phyloP scores from a whole-genome alignment of 2,113 vertebrate species.

The Panurus biarmicus region DNA sequence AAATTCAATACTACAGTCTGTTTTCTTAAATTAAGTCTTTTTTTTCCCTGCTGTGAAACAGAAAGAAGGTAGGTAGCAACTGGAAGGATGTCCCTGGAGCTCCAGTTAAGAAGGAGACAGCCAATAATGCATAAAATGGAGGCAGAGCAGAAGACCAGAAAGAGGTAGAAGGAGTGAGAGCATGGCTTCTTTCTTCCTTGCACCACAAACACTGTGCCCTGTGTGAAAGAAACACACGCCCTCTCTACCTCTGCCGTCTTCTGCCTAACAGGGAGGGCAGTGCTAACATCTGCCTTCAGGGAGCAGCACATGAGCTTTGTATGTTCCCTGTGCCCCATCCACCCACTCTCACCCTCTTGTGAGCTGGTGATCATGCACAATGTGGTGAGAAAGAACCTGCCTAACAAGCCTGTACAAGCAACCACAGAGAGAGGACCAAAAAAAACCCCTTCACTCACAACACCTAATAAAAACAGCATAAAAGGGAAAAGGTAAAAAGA shows the following conservation, averaged over 20 bases:
- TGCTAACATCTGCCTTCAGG: neutral
- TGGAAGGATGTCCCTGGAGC: neutral
- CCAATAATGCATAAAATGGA: neutral
- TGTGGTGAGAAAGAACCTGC: neutral
- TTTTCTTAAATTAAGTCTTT: neutral
- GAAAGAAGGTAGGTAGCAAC: neutral
- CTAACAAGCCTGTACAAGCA: neutral
- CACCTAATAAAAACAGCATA: neutral
- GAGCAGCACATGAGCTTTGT: neutral
- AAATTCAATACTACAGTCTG: neutral
- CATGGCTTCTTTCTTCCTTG: fast-evolving
- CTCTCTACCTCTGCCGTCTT: neutral
- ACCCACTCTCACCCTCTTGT: neutral
- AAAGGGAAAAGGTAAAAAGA: neutral
- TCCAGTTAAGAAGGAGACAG: neutral
- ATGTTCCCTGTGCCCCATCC: fast-evolving
- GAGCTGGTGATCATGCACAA: neutral
- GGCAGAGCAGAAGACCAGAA: neutral
- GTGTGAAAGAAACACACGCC: neutral
- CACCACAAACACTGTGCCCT: fast-evolving
- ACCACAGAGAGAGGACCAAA: neutral
- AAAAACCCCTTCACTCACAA: fast-evolving
- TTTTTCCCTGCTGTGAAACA: neutral
- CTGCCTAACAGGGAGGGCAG: no score
- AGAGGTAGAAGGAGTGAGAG: neutral